Conservation (phyloP, 2,888 invertebrate species). For the Charanyca ferruginea region DNA sequence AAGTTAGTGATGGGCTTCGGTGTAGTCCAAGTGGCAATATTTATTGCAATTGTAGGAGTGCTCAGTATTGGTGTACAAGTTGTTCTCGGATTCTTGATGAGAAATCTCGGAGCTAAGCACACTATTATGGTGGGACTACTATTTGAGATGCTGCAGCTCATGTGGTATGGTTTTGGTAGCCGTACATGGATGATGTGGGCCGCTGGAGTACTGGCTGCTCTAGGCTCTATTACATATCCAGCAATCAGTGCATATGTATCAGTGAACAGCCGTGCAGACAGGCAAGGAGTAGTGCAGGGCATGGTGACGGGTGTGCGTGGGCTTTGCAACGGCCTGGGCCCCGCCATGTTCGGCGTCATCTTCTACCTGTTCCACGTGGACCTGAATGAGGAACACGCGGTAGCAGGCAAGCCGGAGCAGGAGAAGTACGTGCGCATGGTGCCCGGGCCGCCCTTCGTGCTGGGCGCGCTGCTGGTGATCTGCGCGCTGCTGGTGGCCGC, state of each 20-base stretch:
- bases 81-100: constrained; percentile 95
- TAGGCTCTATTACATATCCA: constrained; percentile 99
- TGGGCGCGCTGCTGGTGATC: constrained; percentile 99
- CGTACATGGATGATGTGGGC: constrained; percentile 99
- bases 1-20: constrained; percentile 99
- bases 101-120: constrained; percentile 97
- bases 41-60: constrained; percentile 99
- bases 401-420: constrained; percentile 80
- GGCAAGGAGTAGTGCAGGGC: constrained; percentile 98
- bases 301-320: constrained; percentile 99
- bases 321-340: constrained; percentile 99
- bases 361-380: constrained; percentile 99
- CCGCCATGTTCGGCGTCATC: constrained; percentile 99
- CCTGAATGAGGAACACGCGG: constrained; percentile 94
- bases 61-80: constrained; percentile 99
- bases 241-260: constrained; percentile 99
- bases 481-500: constrained; percentile 98
- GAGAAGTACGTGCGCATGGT: constrained; percentile 93
- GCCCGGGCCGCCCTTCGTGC: constrained; percentile 99
- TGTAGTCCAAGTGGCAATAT: constrained; percentile 98
- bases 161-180: constrained; percentile 99
- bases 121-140: constrained; percentile 99
- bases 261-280: constrained; percentile 98
- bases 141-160: constrained; percentile 98
- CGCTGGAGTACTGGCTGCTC: constrained; percentile 98